Evolutionary conservation across 2,797 vertebrate species (phyloP).

Genomic region (Hemitrygon akajei): DNA sequence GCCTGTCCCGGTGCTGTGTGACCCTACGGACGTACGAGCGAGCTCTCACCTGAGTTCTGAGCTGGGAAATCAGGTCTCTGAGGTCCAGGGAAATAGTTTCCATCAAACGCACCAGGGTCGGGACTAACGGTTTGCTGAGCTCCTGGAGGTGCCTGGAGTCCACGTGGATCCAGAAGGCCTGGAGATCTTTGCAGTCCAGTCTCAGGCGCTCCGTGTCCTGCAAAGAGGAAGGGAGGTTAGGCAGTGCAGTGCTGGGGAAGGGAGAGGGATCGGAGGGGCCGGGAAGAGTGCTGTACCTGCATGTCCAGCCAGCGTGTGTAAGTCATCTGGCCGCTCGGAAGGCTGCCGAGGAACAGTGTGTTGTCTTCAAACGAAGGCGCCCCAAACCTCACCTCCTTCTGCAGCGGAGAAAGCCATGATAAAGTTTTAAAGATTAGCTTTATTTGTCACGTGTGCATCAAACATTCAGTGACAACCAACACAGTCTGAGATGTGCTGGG

Average conservation of each 20-base stretch:
- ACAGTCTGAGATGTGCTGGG: too few relatives aligned
- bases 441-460: neutral
- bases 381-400: constrained; percentile 36
- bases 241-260: neutral
- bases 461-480: too few relatives aligned
- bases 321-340: neutral
- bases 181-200: constrained; percentile 50
- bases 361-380: neutral
- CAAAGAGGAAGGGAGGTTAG: neutral
- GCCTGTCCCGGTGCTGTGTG: too few relatives aligned
- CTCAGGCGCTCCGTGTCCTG: constrained; percentile 60
- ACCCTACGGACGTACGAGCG: too few relatives aligned
- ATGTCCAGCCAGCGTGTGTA: constrained; percentile 19
- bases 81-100: constrained; percentile 56
- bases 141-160: constrained; percentile 52
- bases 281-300: constrained; percentile 35
- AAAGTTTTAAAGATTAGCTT: too few relatives aligned
- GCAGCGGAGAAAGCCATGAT: neutral
- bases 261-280: neutral
- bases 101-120: constrained; percentile 47
- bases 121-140: constrained; percentile 44
- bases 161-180: constrained; percentile 55
- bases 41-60: constrained; percentile 26
- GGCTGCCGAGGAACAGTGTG: constrained; percentile 18
- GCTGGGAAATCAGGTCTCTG: constrained; percentile 52